These are phyloP conservation scores for Neogobius melanostomus DNA, from an alignment of 2,113 vertebrate genomes.

Conservation along the genomic window DNA sequence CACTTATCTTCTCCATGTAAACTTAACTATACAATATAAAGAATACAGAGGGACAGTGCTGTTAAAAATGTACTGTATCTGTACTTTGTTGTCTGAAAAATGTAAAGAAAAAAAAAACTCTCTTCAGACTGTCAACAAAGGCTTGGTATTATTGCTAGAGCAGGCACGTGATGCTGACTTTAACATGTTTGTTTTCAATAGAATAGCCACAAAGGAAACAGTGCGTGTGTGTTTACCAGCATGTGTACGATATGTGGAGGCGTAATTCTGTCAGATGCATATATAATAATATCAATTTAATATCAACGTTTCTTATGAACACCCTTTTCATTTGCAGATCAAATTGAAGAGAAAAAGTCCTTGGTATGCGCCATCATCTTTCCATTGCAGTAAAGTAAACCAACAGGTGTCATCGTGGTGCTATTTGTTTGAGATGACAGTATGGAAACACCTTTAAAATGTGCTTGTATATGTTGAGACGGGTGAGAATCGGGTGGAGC, in stretches of 20 bases:
- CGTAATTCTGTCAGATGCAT: slow-evolving; percentile 38
- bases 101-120: slow-evolving; percentile 26
- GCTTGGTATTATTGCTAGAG: slow-evolving; percentile 48
- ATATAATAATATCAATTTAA: slow-evolving; percentile 36
- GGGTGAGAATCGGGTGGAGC: slow-evolving; percentile 40
- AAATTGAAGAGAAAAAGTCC: slow-evolving; percentile 28
- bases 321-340: slow-evolving; percentile 40
- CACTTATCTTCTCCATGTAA: slow-evolving; percentile 49
- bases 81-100: slow-evolving; percentile 48
- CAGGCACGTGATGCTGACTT: slow-evolving; percentile 46
- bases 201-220: slow-evolving; percentile 33
- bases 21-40: slow-evolving; percentile 44
- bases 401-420: slow-evolving; percentile 62
- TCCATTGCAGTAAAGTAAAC: slow-evolving; percentile 44
- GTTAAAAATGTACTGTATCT: slow-evolving; percentile 56
- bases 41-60: slow-evolving; percentile 42
- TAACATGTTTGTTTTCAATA: slow-evolving; percentile 43
- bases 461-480: slow-evolving; percentile 36
- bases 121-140: slow-evolving; percentile 34
- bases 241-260: slow-evolving; percentile 40
- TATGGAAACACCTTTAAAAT: slow-evolving; percentile 48
- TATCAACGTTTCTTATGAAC: slow-evolving; percentile 57
- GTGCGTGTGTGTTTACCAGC: slow-evolving; percentile 34
- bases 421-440: slow-evolving; percentile 61
- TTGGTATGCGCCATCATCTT: slow-evolving; percentile 37